Conservation (phyloP, 37 sponge, comb jelly and placozoan genomes). For the Crambe crambe region DNA sequence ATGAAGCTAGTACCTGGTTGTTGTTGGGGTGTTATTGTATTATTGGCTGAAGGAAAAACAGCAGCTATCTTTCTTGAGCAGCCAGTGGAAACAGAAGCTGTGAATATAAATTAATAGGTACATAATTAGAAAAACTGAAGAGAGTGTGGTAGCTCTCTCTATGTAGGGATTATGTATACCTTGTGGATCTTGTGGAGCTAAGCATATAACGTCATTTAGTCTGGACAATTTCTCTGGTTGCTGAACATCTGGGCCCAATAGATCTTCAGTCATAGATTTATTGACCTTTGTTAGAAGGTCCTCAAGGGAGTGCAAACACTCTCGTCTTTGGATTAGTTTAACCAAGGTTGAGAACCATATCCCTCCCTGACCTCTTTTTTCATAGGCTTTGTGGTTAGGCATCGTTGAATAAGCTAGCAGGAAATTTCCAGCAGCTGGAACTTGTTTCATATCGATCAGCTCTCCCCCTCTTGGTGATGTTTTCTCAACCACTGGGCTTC, state of each 20-base stretch:
- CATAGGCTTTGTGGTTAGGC: constrained; percentile 29
- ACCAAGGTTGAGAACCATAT: constrained; percentile 23
- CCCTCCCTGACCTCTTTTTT: constrained; percentile 15
- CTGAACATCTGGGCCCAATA: background rate
- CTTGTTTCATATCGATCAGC: background rate
- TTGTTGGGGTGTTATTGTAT: too few species aligned
- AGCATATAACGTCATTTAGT: constrained; percentile 14
- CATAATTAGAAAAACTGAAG: too few species aligned
- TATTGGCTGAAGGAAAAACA: too few species aligned
- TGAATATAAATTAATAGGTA: too few species aligned
- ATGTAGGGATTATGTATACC: too few species aligned
- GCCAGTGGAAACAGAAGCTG: too few species aligned
- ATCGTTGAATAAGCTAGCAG: constrained; percentile 34
- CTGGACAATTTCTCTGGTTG: constrained; percentile 18
- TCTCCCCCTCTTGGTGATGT: constrained; percentile 3
- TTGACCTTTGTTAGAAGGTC: constrained; percentile 30
- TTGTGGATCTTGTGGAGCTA: too few species aligned
- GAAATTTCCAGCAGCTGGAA: constrained; percentile 4
- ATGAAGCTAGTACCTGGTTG: too few species aligned
- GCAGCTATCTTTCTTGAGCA: too few species aligned
- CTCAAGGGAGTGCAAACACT: background rate
- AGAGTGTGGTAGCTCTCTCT: too few species aligned
- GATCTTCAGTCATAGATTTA: background rate
- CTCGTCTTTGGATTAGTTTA: background rate
- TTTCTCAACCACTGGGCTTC: too few species aligned